These are phyloP conservation scores for Calyptommatus sinebrachiatus DNA, from an alignment of 2,113 vertebrate species.

Conservation along the genomic window DNA sequence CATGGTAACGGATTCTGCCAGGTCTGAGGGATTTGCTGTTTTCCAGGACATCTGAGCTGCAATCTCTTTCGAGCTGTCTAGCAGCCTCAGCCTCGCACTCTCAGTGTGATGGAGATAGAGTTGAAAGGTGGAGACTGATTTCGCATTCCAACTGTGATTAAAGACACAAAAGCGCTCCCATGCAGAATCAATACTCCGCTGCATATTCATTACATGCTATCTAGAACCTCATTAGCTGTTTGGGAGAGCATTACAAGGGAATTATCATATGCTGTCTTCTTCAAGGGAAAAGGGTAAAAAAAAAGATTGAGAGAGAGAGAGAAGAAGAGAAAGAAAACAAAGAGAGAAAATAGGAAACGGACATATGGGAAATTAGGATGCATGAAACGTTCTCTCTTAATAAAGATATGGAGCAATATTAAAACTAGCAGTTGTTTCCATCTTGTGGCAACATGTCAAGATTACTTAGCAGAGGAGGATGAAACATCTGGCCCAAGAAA, in stretches of 20 bases:
- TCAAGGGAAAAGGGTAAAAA: slow-evolving; percentile 28
- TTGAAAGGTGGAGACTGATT: slow-evolving; percentile 81
- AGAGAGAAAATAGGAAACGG: slow-evolving; percentile 36
- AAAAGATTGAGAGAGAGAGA: slow-evolving; percentile 38
- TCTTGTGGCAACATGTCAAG: slow-evolving; percentile 70
- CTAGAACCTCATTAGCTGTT: slow-evolving; percentile 79
- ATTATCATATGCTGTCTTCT: slow-evolving; percentile 66
- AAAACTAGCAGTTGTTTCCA: slow-evolving; percentile 71
- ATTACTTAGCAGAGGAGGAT: slow-evolving; percentile 69
- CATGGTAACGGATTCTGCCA: slow-evolving; percentile 91
- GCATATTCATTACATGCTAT: slow-evolving; percentile 73
- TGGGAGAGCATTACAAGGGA: slow-evolving; percentile 56
- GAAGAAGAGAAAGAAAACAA: slow-evolving; percentile 36
- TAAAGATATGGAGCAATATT: slow-evolving; percentile 71
- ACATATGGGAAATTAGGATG: slow-evolving; percentile 69
- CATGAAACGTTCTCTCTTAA: slow-evolving; percentile 62
- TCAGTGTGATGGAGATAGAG: slow-evolving; percentile 81
- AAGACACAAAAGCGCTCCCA: slow-evolving; percentile 63
- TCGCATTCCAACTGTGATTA: slow-evolving; percentile 84
- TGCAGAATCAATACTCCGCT: slow-evolving; percentile 57
- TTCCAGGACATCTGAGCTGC: slow-evolving; percentile 86
- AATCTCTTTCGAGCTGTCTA: slow-evolving; percentile 86
- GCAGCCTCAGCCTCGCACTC: slow-evolving; percentile 77
- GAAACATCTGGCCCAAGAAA: slow-evolving; percentile 69
- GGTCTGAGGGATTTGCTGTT: slow-evolving; percentile 88